Conservation (phyloP, 2,113 vertebrate species). For the Trematocara stigmaticum region DNA sequence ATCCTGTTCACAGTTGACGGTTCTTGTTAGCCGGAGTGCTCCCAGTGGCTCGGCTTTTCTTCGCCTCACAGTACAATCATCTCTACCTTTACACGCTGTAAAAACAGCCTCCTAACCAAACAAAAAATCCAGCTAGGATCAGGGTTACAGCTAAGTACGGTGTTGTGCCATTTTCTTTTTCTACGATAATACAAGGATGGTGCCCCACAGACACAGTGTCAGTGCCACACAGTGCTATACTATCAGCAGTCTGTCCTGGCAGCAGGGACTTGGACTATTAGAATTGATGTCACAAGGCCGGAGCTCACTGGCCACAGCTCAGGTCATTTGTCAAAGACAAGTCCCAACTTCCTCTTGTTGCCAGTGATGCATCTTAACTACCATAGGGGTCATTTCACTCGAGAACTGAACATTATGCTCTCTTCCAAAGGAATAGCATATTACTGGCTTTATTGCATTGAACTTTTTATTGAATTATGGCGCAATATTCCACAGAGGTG, state of each 20-base stretch:
- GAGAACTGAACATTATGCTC: slow-evolving; percentile 31
- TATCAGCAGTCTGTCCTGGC: slow-evolving; percentile 33
- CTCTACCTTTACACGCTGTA: neutral
- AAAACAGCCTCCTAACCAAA: neutral
- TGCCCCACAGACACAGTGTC: neutral
- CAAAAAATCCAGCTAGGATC: neutral
- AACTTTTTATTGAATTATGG: neutral
- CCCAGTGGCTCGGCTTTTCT: neutral
- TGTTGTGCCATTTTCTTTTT: neutral
- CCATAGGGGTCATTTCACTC: slow-evolving; percentile 28
- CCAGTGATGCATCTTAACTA: slow-evolving; percentile 23
- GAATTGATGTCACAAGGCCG: slow-evolving; percentile 47
- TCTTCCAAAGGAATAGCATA: neutral
- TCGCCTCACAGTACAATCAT: neutral
- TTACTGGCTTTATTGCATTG: slow-evolving; percentile 48
- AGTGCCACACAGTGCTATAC: neutral
- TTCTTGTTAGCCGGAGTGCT: neutral
- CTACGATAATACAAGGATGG: neutral
- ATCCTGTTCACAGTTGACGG: neutral
- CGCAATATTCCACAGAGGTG: slow-evolving; percentile 4
- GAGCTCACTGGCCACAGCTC: slow-evolving; percentile 14
- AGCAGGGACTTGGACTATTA: slow-evolving; percentile 42
- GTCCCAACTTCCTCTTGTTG: neutral
- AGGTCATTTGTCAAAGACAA: slow-evolving; percentile 42
- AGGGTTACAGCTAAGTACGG: neutral